Evolutionary conservation across 2,888 invertebrate genomes (phyloP).

Genomic region (Drosophila vallismaia): DNA sequence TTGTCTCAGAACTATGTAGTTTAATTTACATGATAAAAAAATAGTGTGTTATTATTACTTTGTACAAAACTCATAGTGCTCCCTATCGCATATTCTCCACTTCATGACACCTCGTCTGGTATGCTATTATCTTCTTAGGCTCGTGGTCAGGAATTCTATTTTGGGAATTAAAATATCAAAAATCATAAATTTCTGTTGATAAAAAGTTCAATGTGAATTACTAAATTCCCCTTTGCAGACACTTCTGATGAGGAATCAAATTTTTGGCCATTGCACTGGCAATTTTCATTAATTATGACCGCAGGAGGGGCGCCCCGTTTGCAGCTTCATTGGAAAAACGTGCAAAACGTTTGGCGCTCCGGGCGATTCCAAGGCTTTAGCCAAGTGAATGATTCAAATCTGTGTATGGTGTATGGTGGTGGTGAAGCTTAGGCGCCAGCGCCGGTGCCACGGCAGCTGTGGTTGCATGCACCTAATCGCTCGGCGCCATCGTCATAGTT

Average conservation of each 20-base stretch:
- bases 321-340: slow-evolving; percentile 77
- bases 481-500: slow-evolving; percentile 65
- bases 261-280: slow-evolving; percentile 53
- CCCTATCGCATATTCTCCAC: neutral
- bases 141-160: neutral
- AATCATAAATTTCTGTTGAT: neutral
- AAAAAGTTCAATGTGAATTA: neutral
- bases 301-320: slow-evolving; percentile 45
- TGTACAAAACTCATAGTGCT: neutral
- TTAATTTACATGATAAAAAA: slow-evolving; percentile 36
- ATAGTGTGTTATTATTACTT: too few relatives aligned
- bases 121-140: neutral
- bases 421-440: slow-evolving; percentile 25
- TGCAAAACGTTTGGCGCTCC: slow-evolving; percentile 69
- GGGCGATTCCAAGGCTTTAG: slow-evolving; percentile 52
- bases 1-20: slow-evolving; percentile 35
- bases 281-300: slow-evolving; percentile 77
- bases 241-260: neutral
- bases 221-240: neutral
- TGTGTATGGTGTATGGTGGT: slow-evolving; percentile 26
- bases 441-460: slow-evolving; percentile 35
- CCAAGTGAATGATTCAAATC: slow-evolving; percentile 77
- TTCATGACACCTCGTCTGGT: neutral
- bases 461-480: slow-evolving; percentile 77
- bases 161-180: neutral